Conservation (phyloP, 2,113 vertebrate genomes). For the Fregata magnificens region DNA sequence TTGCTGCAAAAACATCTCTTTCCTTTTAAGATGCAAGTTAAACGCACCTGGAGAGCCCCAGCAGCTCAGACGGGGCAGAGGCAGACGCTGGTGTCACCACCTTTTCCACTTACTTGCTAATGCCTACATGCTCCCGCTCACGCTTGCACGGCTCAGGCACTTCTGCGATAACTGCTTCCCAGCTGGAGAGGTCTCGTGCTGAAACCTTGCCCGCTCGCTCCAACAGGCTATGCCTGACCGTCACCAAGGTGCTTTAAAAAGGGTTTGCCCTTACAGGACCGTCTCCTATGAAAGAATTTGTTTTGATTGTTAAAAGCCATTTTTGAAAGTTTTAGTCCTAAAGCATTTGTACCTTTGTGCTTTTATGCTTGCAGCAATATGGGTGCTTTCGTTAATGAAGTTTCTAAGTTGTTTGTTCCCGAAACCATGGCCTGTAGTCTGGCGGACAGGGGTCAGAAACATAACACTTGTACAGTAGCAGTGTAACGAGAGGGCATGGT, state of each 20-base stretch:
- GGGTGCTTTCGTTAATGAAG: neutral
- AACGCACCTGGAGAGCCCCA: neutral
- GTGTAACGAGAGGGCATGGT: fast-evolving
- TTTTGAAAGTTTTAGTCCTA: neutral
- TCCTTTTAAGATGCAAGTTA: neutral
- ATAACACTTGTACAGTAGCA: neutral
- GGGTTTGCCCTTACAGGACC: neutral
- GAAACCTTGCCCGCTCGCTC: fast-evolving
- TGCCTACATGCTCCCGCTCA: neutral
- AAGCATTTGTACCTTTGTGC: neutral
- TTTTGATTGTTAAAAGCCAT: neutral
- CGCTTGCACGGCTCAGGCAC: fast-evolving
- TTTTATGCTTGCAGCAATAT: fast-evolving
- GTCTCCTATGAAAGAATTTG: neutral
- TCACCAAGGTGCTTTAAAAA: neutral
- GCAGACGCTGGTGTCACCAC: neutral
- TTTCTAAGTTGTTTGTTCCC: neutral
- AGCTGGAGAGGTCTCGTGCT: fast-evolving
- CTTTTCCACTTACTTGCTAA: neutral
- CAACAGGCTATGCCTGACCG: fast-evolving
- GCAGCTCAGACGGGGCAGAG: neutral
- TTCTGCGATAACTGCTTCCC: neutral
- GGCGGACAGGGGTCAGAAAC: neutral
- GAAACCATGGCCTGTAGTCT: neutral
- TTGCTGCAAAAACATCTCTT: neutral